These are phyloP conservation scores for Bradysia coprophila DNA, from an alignment of 1,140 invertebrate species.

Conservation along the genomic window DNA sequence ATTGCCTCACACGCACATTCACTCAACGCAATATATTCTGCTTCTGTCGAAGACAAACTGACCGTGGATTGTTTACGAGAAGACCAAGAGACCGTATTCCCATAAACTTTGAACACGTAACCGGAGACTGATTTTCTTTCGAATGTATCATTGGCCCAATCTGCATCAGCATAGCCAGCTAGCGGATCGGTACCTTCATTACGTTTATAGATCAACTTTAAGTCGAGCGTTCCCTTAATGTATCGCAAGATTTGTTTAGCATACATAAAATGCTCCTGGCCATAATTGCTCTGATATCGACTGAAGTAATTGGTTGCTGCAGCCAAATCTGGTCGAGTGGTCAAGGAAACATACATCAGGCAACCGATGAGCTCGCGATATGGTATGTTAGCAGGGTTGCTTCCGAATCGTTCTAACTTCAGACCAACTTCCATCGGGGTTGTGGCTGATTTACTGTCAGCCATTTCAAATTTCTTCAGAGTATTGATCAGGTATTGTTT, in stretches of 20 bases:
- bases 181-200: conserved; percentile 6
- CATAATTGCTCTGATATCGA: conserved; percentile 23
- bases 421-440: conserved; percentile 15
- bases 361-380: too few relatives aligned
- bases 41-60: conserved; percentile 15
- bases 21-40: conserved; percentile 17
- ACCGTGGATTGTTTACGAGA: conserved; percentile 17
- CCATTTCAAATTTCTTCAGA: too few relatives aligned
- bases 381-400: too few relatives aligned
- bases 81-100: conserved; percentile 11
- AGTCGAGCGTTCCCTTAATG: conserved; percentile 6
- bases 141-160: conserved; percentile 18
- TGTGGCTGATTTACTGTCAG: conserved; percentile 12
- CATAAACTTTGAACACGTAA: conserved; percentile 13
- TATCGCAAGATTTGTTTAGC: conserved; percentile 30
- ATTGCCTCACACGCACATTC: conserved; percentile 9
- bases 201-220: conserved; percentile 2
- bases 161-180: conserved; percentile 21
- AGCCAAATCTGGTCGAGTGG: too few relatives aligned
- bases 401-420: conserved; percentile 4
- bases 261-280: conserved; percentile 6
- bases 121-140: conserved; percentile 23
- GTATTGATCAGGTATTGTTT: conserved; percentile 17
- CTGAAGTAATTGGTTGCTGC: conserved; percentile 17
- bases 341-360: too few relatives aligned